Evolutionary conservation across 2,888 invertebrate genomes (phyloP).

Genomic region (Sturmia bella): DNA sequence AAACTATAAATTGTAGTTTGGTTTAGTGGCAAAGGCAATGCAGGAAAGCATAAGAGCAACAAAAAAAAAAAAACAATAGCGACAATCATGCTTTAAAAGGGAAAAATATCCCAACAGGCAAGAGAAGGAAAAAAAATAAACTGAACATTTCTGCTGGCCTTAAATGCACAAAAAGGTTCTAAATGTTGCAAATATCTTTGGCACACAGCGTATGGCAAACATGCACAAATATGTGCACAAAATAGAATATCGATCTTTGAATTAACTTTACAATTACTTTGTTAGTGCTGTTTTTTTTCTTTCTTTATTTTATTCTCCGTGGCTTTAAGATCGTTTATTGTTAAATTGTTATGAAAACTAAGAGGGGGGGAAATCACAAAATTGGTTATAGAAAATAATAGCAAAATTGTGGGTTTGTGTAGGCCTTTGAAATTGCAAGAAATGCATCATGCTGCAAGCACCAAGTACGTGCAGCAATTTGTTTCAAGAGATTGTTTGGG

Average conservation of each 20-base stretch:
- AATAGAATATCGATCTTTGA: constrained; percentile 64
- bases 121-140: constrained; percentile 30
- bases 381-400: constrained; percentile 43
- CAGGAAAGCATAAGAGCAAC: background rate
- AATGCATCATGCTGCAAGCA: constrained; percentile 64
- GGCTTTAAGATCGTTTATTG: constrained; percentile 61
- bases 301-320: constrained; percentile 13
- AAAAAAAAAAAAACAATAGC: constrained; percentile 26
- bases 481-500: constrained; percentile 53
- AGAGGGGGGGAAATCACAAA: constrained; percentile 1
- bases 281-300: constrained; percentile 16
- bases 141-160: constrained; percentile 14
- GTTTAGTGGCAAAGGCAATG: constrained; percentile 4
- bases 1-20: constrained; percentile 43
- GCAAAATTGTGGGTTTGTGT: constrained; percentile 58
- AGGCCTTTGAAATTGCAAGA: constrained; percentile 60
- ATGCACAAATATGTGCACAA: background rate
- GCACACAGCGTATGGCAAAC: background rate
- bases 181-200: constrained; percentile 46
- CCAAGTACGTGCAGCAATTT: constrained; percentile 74
- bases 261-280: constrained; percentile 65
- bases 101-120: constrained; percentile 49
- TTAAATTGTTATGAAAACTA: constrained; percentile 58
- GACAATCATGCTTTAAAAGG: constrained; percentile 60
- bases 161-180: constrained; percentile 60